These are phyloP conservation scores for Trachymyrmex cornetzi DNA, from an alignment of 1,140 invertebrate species.

Conservation along the genomic window DNA sequence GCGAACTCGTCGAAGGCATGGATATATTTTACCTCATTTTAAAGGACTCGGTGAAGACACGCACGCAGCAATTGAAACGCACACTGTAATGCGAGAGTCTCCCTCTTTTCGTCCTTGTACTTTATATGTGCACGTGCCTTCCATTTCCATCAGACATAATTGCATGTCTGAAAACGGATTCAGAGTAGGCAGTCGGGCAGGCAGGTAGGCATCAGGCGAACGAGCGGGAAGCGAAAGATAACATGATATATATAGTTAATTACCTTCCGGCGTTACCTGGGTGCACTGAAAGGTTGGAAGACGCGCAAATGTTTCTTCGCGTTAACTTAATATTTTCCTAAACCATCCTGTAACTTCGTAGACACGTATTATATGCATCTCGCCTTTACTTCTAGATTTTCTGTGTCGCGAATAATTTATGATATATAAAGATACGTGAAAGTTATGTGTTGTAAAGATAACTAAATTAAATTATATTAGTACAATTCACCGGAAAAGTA, in stretches of 20 bases:
- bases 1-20: background rate
- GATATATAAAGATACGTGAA: background rate
- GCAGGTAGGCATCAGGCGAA: constrained; percentile 63
- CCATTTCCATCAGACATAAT: constrained; percentile 78
- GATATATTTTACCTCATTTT: constrained; percentile 46
- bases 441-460: background rate
- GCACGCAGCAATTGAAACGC: constrained; percentile 57
- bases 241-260: constrained; percentile 78
- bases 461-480: constrained; percentile 13
- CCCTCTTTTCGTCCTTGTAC: constrained; percentile 38
- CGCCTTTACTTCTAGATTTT: background rate
- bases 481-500: background rate
- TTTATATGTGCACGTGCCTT: constrained; percentile 66
- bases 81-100: constrained; percentile 39
- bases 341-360: background rate
- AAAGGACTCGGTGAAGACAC: constrained; percentile 30
- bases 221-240: constrained; percentile 72
- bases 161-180: constrained; percentile 79
- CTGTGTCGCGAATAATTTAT: background rate
- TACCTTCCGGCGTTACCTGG: constrained; percentile 75
- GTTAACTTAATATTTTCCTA: constrained; percentile 67
- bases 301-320: constrained; percentile 61
- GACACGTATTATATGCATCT: background rate
- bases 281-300: constrained; percentile 57
- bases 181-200: constrained; percentile 60